phyloP scores from a whole-genome alignment of 2,888 invertebrate species.

The Crepidodera aurea region DNA sequence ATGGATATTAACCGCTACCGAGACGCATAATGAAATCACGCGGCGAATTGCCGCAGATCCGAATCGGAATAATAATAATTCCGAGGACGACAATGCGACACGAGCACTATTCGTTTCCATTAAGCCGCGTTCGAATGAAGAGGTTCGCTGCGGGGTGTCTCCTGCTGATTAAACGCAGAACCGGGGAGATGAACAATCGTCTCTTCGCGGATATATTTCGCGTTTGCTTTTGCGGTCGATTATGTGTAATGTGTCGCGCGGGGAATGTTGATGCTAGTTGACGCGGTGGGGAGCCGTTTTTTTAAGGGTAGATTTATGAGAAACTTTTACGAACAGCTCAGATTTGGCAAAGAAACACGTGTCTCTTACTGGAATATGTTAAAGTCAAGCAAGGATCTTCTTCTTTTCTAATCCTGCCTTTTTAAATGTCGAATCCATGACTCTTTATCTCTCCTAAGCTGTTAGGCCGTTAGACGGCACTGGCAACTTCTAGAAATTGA shows the following conservation, averaged over 20 bases:
- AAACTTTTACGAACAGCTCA: background rate
- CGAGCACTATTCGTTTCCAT: constrained; percentile 56
- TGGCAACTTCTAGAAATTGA: too few relatives aligned
- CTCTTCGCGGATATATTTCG: background rate
- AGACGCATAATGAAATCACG: constrained; percentile 50
- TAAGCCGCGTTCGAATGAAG: constrained; percentile 50
- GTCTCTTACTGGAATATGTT: too few relatives aligned
- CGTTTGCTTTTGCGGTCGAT: constrained; percentile 27
- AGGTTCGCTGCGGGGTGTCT: constrained; percentile 48
- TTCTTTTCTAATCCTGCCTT: too few relatives aligned
- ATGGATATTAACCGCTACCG: constrained; percentile 17
- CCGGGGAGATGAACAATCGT: constrained; percentile 50
- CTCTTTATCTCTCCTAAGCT: too few relatives aligned
- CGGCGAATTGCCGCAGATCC: constrained; percentile 43
- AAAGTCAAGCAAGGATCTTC: too few relatives aligned
- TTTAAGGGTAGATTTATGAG: background rate
- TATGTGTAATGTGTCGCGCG: background rate
- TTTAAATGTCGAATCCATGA: too few relatives aligned
- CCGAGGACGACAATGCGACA: constrained; percentile 47
- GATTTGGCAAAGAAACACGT: too few relatives aligned
- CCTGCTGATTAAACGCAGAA: constrained; percentile 53
- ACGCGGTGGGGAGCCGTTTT: background rate
- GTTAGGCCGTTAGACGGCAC: too few relatives aligned
- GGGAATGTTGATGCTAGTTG: constrained; percentile 1
- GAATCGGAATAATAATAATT: constrained; percentile 50